Base-by-base conservation (phyloP, 2,888 invertebrate species). In the Ectobius pallidus region DNA sequence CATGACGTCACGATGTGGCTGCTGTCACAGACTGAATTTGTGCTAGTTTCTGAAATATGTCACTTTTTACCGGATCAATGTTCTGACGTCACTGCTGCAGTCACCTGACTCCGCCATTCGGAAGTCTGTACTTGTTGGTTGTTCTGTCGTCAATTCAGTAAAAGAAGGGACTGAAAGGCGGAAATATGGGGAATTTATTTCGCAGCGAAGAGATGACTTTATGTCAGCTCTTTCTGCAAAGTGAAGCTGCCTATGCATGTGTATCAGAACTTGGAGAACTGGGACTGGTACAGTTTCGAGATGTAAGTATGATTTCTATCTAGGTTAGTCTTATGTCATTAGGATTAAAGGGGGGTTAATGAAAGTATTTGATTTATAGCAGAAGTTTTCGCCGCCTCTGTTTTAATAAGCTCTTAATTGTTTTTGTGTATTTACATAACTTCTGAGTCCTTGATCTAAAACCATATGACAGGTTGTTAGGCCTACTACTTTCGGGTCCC, bases 161-260 rank as follows among this genome's bases (percentile, higher is more conserved):
- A 4, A 11, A 52, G 20, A 16, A 22, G 25, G 3, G 3, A 7
- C 25, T n/a, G n/a, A n/a, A n/a, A 18, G 30, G 9, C 25, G 27
- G 18, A 58, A 76, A 74, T 55, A 79, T 79, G 79, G 78, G 79
- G 71, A 76, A 76, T 44, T 75, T 78, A 52, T 79, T 78, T 73
- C 75, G 78, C 62, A 78, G 78, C 69, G 78, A 98, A 85, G 96
- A 97, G 88, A 99, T 99, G 98, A 94, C 95, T 81, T 89, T 98
- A 84, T 97, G 97, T 89, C 99, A 99, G 85, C 92, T 99, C 80
- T 99, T 97, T 85, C 87, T 99, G 78, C 99, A 99, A 85, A 96
- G 97, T 85, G 99, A 99, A 87, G 87, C 89, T 32, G 88, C 89
- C 1, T 89, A 89, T 80, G 84, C 86, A 61, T 88, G 88, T 80